Evolutionary conservation across 2,113 vertebrate species (phyloP), one percentile per base, ranked within the genome.

Genomic region (Bombycilla garrulus): DNA sequence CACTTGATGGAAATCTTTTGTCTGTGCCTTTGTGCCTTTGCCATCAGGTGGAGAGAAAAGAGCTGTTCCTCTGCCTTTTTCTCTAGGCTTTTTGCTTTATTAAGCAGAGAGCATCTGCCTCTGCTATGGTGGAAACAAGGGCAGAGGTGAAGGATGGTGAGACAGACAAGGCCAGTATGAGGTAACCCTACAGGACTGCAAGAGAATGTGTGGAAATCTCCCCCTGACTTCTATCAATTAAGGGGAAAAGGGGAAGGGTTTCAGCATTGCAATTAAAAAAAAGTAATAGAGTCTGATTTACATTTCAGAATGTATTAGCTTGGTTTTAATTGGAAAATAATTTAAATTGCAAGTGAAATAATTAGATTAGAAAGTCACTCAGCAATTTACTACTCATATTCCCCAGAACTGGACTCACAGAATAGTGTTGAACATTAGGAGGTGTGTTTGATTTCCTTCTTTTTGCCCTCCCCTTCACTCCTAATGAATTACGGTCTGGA

Each of bases 291-390:
- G 90, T 69, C 96, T 97, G 96, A 96, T 97, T 97, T 97, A 97
- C 96, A 96, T 97, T 97, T 97, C 90, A 95, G 94, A 97, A 97
- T 96, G 88, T 94, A 94, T 97, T 96, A 96, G 81, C 93, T 96
- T 78, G 74, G 91, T 96, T 97, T 97, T 97, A 97, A 97, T 96
- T 97, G 95, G 96, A 94, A 97, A 97, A 97, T 97, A 95, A 97
- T 97, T 97, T 97, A 96, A 97, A 97, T 97, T 97, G 92, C 96
- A 96, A 97, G 96, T 96, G 94, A 97, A 97, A 96, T 96, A 97
- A 97, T 97, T 96, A 95, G 96, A 97, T 96, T 97, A 96, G 95
- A 96, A 97, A 97, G 95, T 91, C 86, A 28, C 95, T 95, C 92
- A 88, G 95, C 95, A 95, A 95, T 96, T 96, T 96, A 80, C 78